A percentile compares a stretch with the other conserved stretches of the same genome.
These are phyloP conservation scores for Dreissena rostriformis DNA, from an alignment of 1,140 invertebrate genomes.

Conservation along the genomic window DNA sequence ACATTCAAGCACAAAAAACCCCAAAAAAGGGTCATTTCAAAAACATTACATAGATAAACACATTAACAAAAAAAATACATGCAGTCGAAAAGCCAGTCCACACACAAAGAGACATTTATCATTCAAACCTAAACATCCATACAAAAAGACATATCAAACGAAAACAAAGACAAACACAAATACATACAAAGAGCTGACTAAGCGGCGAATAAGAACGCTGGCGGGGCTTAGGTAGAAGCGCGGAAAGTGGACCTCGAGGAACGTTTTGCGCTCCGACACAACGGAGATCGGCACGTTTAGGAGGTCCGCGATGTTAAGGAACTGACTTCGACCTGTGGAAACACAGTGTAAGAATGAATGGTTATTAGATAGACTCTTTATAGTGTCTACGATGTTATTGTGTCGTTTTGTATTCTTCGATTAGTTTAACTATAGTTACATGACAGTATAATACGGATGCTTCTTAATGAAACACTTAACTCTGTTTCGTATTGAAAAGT, in stretches of 20 bases:
- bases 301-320: conserved; percentile 36
- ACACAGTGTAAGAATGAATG: background rate
- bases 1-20: too few species aligned
- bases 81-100: too few species aligned
- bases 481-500: too few species aligned
- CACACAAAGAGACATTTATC: too few species aligned
- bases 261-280: conserved; percentile 42
- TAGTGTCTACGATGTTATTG: too few species aligned
- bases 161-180: background rate
- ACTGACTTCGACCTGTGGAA: conserved; percentile 37
- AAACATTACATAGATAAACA: too few species aligned
- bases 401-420: background rate
- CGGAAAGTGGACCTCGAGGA: conserved; percentile 28
- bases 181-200: conserved; percentile 36
- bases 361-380: background rate
- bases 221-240: conserved; percentile 3
- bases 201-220: background rate
- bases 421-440: background rate
- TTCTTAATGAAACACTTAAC: background rate
- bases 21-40: too few species aligned
- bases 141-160: too few species aligned
- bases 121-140: too few species aligned
- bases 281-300: conserved; percentile 46
- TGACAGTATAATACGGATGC: background rate
- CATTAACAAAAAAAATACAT: too few species aligned